phyloP scores from a whole-genome alignment of 2,888 invertebrate species.

The Pterostichus niger region DNA sequence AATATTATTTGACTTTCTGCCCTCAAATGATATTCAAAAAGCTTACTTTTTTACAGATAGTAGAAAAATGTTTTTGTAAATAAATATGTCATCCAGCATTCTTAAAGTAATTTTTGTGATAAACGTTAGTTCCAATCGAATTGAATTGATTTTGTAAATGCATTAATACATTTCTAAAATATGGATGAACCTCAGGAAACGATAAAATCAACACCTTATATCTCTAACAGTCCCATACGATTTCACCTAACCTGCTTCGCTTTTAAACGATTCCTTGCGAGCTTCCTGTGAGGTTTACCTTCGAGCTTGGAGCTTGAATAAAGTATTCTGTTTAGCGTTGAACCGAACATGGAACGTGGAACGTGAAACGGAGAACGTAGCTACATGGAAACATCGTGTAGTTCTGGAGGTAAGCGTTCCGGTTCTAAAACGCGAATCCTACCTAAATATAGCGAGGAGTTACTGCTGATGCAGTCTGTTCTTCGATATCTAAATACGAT shows the following conservation, averaged over 20 bases:
- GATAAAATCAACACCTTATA: background rate
- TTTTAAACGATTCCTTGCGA: slow-evolving; percentile 18
- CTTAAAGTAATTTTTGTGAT: no score
- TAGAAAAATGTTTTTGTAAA: no score
- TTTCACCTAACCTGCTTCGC: background rate
- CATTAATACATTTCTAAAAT: no score
- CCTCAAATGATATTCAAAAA: no score
- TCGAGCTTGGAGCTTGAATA: slow-evolving; percentile 23
- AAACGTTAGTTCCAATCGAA: no score
- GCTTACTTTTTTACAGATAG: no score
- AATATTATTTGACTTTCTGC: no score
- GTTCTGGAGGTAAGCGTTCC: slow-evolving; percentile 13
- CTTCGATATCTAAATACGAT: slow-evolving; percentile 25
- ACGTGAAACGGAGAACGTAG: background rate
- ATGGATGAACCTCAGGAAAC: no score
- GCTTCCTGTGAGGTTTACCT: slow-evolving; percentile 31
- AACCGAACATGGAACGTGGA: background rate
- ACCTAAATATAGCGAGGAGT: slow-evolving; percentile 1
- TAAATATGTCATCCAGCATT: no score
- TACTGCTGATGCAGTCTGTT: slow-evolving; percentile 8
- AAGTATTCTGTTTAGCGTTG: slow-evolving; percentile 53
- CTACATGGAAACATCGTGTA: background rate
- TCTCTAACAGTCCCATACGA: background rate
- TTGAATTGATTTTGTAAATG: no score
- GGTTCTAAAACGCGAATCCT: background rate